These are phyloP conservation scores for Cyrtorhinus lividipennis DNA, from an alignment of 1,140 invertebrate genomes.

Conservation along the genomic window DNA sequence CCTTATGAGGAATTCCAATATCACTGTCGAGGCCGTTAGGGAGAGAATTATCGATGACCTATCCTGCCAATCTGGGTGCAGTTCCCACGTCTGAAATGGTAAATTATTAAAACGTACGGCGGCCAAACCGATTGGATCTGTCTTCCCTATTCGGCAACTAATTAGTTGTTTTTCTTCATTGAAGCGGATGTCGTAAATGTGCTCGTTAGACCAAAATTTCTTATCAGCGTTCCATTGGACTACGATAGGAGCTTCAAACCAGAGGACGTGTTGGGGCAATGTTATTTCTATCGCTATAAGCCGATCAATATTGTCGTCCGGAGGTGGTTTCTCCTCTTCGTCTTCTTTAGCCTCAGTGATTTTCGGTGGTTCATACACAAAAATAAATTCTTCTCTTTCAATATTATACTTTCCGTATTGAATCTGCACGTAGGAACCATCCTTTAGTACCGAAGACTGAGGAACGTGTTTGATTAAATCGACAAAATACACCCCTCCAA, in stretches of 20 bases:
- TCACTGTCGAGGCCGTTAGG: conserved; percentile 50
- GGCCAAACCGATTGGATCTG: conserved; percentile 53
- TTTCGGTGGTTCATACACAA: conserved; percentile 22
- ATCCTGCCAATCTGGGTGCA: conserved; percentile 47
- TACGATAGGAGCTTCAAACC: conserved; percentile 66
- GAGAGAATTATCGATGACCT: conserved; percentile 41
- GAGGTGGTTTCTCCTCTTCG: conserved; percentile 20
- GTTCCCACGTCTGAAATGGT: conserved; percentile 72
- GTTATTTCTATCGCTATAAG: conserved; percentile 30
- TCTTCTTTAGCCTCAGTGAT: conserved; percentile 18
- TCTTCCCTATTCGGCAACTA: conserved; percentile 9
- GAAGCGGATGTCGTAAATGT: conserved; percentile 65
- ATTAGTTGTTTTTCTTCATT: conserved; percentile 58
- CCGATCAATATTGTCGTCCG: conserved; percentile 15
- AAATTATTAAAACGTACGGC: conserved; percentile 47
- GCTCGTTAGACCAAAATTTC: conserved; percentile 52
- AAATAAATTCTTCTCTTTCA: conserved; percentile 18
- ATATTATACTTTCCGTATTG: conserved; percentile 11
- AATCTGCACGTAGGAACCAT: conserved; percentile 22
- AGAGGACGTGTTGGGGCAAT: conserved; percentile 56
- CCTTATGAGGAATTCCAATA: conserved; percentile 46
- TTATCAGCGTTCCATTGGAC: conserved; percentile 53
- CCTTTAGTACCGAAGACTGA: conserved; percentile 35
- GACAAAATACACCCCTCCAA: conserved; percentile 47
- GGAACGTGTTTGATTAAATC: conserved; percentile 48